Conservation (phyloP, 2,113 vertebrate species). For the Perognathus longimembris region DNA sequence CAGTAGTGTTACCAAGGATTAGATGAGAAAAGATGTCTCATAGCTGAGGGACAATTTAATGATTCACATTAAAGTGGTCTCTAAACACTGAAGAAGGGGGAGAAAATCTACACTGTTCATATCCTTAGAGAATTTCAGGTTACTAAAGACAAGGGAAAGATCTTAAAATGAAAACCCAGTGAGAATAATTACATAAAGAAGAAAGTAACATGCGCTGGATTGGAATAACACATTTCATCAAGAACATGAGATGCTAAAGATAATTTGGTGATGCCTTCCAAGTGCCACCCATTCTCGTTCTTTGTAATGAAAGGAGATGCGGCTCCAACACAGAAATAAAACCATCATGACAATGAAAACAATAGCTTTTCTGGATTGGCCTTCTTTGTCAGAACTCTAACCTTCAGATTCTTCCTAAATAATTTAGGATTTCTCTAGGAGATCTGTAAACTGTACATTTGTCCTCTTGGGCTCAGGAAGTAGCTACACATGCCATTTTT, state of each 20-base stretch:
- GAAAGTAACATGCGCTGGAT: background rate
- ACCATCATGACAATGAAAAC: background rate
- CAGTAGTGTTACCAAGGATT: background rate
- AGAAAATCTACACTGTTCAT: background rate
- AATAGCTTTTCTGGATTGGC: background rate
- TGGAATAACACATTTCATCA: background rate
- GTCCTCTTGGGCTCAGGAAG: background rate
- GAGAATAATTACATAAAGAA: conserved; percentile 17
- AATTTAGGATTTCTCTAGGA: background rate
- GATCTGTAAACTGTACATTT: background rate
- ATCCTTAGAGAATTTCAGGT: conserved; percentile 8
- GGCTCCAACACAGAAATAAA: background rate
- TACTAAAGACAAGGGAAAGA: background rate
- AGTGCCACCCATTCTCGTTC: background rate
- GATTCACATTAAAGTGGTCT: background rate
- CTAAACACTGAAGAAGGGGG: background rate
- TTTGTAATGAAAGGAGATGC: background rate
- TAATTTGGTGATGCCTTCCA: background rate
- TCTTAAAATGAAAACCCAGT: conserved; percentile 14
- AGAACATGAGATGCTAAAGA: background rate
- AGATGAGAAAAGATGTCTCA: background rate
- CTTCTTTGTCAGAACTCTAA: background rate
- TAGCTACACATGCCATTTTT: background rate
- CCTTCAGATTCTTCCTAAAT: background rate
- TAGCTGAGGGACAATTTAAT: conserved; percentile 9